Base-by-base conservation (phyloP, 2,888 invertebrate genomes). In the Zeuzera pyrina region DNA sequence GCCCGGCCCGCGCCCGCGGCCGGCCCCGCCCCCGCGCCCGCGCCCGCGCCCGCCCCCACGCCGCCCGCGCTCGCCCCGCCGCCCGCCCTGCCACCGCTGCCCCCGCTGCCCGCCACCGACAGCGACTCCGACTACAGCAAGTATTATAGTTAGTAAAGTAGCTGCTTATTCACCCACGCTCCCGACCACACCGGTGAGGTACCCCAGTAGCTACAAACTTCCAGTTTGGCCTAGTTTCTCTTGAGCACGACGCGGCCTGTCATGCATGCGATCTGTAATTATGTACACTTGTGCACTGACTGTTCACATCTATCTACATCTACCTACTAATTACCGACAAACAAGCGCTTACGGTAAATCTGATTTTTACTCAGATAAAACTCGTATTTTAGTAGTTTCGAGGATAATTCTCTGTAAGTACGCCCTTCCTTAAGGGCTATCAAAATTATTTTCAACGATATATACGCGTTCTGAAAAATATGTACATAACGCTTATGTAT, bases 141-240 rank as follows among this genome's bases (percentile, higher is more conserved):
- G 79, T 81, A 81, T 81, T 81, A 81, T 74, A 79, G 81, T 81
- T 79, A 79, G 81, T 79, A 74, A 52, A 54, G 74, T 79, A 78
- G 79, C 61, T 59, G 79, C 81, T 81, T 78, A 46, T 59, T 60
- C 67, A 57, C 64, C 64, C 52, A 41, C 48, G 42, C 47, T 41
- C 42, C 19, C 35, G 33, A 56, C 53, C 51, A 51, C 48, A 46
- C 37, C 39, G 54, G 54, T 52, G 44, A 54, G 54, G 52, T 41
- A 35, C 39, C 36, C 41, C 28, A n/a, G n/a, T 34, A 32, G 34
- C 29, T 33, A 34, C 45, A 42, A 36, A 36, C 36, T 37, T 26
- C 42, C 39, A 34, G 40, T 36, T 39, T 29, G 35, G 29, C 31
- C 28, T 31, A 33, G 30, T 30, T 11, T 27, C 32, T 36, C 41